These are phyloP conservation scores for Setipinna tenuifilis DNA, from an alignment of 2,797 vertebrate genomes.

Conservation along the genomic window DNA sequence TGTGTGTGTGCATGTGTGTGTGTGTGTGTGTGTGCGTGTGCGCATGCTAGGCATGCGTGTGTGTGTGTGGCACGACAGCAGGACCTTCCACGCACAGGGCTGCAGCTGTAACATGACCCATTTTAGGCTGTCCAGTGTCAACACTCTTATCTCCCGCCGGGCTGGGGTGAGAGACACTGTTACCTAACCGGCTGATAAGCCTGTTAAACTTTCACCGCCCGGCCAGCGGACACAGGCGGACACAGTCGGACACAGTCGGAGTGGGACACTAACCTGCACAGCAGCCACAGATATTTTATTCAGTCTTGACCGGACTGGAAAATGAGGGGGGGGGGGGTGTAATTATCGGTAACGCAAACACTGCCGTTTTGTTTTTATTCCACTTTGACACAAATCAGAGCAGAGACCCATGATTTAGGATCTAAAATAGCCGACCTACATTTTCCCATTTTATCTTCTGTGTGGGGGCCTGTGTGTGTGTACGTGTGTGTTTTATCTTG, in stretches of 20 bases:
- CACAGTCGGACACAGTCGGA: too few species aligned
- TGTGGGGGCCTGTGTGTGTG: neutral
- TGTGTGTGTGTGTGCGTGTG: neutral
- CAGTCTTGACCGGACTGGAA: neutral
- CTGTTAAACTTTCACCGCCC: slow-evolving; percentile 77
- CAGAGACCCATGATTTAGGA: neutral
- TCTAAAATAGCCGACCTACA: neutral
- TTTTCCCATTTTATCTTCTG: neutral
- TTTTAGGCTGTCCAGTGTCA: slow-evolving; percentile 69
- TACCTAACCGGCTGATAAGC: slow-evolving; percentile 69
- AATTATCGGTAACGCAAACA: slow-evolving; percentile 15
- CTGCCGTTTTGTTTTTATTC: neutral
- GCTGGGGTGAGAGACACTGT: slow-evolving; percentile 55
- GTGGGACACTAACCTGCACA: neutral
- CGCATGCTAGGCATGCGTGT: slow-evolving; percentile 46
- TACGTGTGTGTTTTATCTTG: neutral
- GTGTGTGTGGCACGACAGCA: slow-evolving; percentile 43
- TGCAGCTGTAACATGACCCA: slow-evolving; percentile 75
- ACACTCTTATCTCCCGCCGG: slow-evolving; percentile 72
- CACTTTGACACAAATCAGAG: neutral
- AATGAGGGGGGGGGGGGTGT: neutral
- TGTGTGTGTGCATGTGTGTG: neutral
- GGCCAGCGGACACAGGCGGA: slow-evolving; percentile 46
- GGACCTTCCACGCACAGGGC: slow-evolving; percentile 64
- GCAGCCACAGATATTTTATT: neutral